Percentiles rank a stretch among this genome's conserved stretches.
Evolutionary conservation across 1,140 invertebrate species (phyloP).

Genomic region (Dryas iulia): DNA sequence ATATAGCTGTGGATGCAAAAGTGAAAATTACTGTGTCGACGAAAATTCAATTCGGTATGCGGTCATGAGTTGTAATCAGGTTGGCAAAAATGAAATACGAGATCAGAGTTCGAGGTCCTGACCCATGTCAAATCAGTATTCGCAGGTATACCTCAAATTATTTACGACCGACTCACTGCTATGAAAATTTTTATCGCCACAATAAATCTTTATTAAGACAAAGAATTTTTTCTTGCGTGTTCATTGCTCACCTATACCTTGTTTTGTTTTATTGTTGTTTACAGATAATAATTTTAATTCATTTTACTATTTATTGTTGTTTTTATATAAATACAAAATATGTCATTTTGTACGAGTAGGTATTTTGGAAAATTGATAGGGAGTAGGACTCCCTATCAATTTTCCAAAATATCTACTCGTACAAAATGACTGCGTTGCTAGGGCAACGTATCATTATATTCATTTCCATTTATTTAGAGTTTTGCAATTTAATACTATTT

Average conservation of each 20-base stretch:
- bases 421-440: too few species aligned
- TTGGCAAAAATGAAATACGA: conserved; percentile 65
- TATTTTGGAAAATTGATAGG: too few species aligned
- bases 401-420: too few species aligned
- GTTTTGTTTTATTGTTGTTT: not conserved
- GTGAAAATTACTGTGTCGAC: conserved; percentile 41
- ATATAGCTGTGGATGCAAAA: not conserved
- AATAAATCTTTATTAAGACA: conserved; percentile 67
- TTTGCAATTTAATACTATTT: too few species aligned
- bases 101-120: conserved; percentile 47
- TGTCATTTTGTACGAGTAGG: too few species aligned
- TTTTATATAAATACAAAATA: too few species aligned
- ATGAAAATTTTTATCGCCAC: conserved; percentile 67
- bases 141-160: conserved; percentile 72
- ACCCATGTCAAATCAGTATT: conserved; percentile 76
- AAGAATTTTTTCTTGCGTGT: conserved; percentile 4
- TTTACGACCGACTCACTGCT: conserved; percentile 68
- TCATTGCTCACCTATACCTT: not conserved
- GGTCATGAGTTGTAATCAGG: conserved; percentile 55
- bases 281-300: not conserved
- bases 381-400: too few species aligned
- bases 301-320: not conserved
- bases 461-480: too few species aligned
- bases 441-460: too few species aligned
- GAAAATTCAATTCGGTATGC: conserved; percentile 62